These are phyloP conservation scores for Metopolophium dirhodum DNA, from an alignment of 1,140 invertebrate species.

Conservation along the genomic window DNA sequence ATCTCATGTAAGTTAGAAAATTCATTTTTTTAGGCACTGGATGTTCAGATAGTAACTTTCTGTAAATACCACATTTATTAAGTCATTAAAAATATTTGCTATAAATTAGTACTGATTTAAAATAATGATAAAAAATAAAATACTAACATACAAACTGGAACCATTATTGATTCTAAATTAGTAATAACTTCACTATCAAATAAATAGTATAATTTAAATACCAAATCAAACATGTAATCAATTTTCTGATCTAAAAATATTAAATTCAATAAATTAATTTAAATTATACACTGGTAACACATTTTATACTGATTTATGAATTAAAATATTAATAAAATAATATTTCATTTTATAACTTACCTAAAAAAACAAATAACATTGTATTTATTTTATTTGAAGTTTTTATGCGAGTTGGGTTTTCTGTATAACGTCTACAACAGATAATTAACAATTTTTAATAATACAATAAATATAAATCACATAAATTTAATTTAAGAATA, in stretches of 20 bases:
- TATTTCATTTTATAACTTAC: neutral
- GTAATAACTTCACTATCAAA: neutral
- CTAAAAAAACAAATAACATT: conserved; percentile 20
- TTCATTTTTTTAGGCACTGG: conserved; percentile 20
- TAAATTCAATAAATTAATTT: neutral
- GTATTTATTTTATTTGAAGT: conserved; percentile 48
- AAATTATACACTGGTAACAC: neutral
- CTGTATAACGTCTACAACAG: conserved; percentile 8
- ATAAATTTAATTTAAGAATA: neutral
- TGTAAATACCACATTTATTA: neutral
- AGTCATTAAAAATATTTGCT: neutral
- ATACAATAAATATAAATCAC: neutral
- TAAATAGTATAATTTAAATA: conserved; percentile 46
- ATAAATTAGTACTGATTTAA: neutral
- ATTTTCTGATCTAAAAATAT: conserved; percentile 35
- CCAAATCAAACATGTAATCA: conserved; percentile 46
- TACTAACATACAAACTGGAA: conserved; percentile 38
- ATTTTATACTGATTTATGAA: neutral
- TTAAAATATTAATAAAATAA: neutral
- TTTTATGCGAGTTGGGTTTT: conserved; percentile 1
- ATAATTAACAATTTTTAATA: neutral
- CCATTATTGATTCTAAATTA: conserved; percentile 19
- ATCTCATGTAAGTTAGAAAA: conserved; percentile 46
- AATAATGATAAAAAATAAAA: neutral
- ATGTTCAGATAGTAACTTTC: conserved; percentile 26